Evolutionary conservation across 2,113 vertebrate genomes (phyloP).

Genomic region (Ailurus styani): DNA sequence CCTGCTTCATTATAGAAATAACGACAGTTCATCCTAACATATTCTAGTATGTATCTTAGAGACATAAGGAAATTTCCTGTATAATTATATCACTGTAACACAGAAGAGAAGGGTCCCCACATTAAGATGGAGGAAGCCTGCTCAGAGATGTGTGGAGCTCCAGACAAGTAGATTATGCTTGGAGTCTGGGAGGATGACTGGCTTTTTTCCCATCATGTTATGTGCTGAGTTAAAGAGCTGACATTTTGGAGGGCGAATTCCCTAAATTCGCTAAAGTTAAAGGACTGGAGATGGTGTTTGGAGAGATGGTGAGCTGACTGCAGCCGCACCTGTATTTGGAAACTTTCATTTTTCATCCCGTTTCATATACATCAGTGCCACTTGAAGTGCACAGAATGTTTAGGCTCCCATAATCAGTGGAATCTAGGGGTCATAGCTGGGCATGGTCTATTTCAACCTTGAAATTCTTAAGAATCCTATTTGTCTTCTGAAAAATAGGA

Average conservation of each 20-base stretch:
- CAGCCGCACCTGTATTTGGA: no score
- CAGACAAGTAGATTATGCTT: rapidly evolving
- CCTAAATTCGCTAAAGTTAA: neutral
- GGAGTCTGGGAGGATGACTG: neutral
- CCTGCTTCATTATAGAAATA: neutral
- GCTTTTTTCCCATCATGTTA: neutral
- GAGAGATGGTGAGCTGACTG: neutral
- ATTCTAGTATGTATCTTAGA: neutral
- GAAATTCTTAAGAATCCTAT: neutral
- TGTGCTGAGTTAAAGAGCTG: neutral
- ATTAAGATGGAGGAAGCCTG: neutral
- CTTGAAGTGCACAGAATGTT: neutral
- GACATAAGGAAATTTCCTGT: neutral
- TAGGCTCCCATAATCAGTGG: neutral
- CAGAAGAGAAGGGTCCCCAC: neutral
- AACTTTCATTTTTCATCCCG: neutral
- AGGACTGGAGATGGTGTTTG: neutral
- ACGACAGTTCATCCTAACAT: neutral
- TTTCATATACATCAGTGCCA: no score
- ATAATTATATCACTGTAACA: neutral
- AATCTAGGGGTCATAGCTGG: neutral
- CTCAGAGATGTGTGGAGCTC: neutral
- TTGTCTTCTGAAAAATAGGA: neutral
- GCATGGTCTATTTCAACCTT: neutral
- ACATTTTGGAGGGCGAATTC: neutral